A percentile compares a stretch with the other conserved stretches of the same genome.
phyloP scores from a whole-genome alignment of 2,888 invertebrate species.

The Lithophane leautieri region DNA sequence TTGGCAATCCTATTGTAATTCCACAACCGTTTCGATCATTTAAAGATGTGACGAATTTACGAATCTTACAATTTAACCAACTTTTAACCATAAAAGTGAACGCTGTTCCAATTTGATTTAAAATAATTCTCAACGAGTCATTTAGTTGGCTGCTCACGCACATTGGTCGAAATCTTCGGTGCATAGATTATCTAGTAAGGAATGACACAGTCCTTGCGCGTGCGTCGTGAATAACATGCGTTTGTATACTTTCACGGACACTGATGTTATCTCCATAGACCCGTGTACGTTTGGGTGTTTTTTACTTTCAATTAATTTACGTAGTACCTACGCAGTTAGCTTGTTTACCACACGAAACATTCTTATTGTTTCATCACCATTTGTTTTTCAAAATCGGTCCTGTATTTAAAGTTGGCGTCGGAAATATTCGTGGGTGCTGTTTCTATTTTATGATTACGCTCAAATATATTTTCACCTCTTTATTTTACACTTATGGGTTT shows the following conservation, averaged over 20 bases:
- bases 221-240: conserved; percentile 40
- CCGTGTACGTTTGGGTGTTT: conserved; percentile 14
- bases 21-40: conserved; percentile 21
- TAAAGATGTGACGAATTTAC: conserved; percentile 26
- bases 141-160: conserved; percentile 40
- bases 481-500: too few species aligned
- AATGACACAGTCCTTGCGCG: conserved; percentile 38
- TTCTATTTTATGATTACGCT: background rate
- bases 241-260: conserved; percentile 51
- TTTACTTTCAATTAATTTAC: conserved; percentile 51
- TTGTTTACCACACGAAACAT: too few species aligned
- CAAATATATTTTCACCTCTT: background rate
- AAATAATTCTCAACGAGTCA: conserved; percentile 16
- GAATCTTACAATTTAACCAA: conserved; percentile 34
- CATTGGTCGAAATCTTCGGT: conserved; percentile 7
- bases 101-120: conserved; percentile 22
- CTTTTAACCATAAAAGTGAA: conserved; percentile 25
- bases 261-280: conserved; percentile 37
- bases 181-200: conserved; percentile 39
- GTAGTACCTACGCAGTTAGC: background rate
- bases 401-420: background rate
- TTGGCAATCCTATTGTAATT: conserved; percentile 30
- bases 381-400: background rate
- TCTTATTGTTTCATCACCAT: background rate
- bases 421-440: background rate